Evolutionary conservation across 2,888 invertebrate species (phyloP).

Genomic region (Phorcus lineatus): DNA sequence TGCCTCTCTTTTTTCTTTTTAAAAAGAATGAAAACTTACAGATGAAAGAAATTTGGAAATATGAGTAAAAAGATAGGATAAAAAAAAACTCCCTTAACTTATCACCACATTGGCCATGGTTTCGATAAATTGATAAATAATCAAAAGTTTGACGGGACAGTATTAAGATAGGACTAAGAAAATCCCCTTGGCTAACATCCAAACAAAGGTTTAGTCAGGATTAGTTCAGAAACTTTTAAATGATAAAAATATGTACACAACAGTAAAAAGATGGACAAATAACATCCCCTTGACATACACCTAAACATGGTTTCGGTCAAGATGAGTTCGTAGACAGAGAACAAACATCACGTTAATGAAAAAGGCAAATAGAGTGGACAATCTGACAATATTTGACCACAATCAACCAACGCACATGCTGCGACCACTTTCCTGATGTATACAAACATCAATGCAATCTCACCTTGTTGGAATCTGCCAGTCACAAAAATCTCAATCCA

Average conservation of each 20-base stretch:
- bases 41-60: too few relatives aligned
- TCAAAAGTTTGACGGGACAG: background rate
- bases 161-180: background rate
- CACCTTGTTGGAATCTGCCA: too few relatives aligned
- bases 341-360: slow-evolving; percentile 11
- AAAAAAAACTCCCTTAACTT: too few relatives aligned
- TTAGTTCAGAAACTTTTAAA: too few relatives aligned
- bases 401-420: background rate
- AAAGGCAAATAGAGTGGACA: background rate
- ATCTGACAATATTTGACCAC: slow-evolving; percentile 7
- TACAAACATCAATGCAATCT: background rate
- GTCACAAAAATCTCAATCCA: too few relatives aligned
- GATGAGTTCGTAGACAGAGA: background rate
- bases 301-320: background rate
- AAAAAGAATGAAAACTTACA: too few relatives aligned
- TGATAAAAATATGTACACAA: background rate
- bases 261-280: background rate
- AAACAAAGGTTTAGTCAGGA: too few relatives aligned
- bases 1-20: too few relatives aligned
- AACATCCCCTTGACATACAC: background rate
- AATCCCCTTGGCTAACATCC: background rate
- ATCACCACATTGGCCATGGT: too few relatives aligned
- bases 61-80: too few relatives aligned
- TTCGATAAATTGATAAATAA: too few relatives aligned
- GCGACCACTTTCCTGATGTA: background rate